Conservation (phyloP, 1,140 invertebrate species). For the Acromyrmex echinatior region DNA sequence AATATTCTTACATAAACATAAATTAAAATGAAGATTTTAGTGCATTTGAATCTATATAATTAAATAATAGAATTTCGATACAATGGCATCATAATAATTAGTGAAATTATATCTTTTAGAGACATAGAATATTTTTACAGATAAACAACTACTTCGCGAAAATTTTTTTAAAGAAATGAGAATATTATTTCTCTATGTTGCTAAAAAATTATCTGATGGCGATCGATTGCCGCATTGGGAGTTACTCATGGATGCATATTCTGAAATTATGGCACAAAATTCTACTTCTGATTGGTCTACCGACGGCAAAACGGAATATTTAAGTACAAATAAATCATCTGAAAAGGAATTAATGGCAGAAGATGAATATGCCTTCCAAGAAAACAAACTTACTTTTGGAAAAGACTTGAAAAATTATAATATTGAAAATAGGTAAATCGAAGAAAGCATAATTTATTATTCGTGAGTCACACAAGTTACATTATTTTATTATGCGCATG, state of each 20-base stretch:
- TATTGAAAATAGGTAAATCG: neutral
- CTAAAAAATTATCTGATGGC: conserved; percentile 50
- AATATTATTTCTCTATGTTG: conserved; percentile 60
- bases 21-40: neutral
- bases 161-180: conserved; percentile 73
- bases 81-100: neutral
- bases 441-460: neutral
- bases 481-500: neutral
- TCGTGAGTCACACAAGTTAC: neutral
- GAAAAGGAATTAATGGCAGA: conserved; percentile 6
- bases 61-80: neutral
- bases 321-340: neutral
- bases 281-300: neutral
- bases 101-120: neutral
- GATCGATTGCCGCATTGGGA: conserved; percentile 72
- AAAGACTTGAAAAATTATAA: neutral
- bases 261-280: conserved; percentile 13
- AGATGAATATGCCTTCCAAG: neutral
- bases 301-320: neutral
- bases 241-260: conserved; percentile 18
- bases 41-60: neutral
- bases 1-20: neutral
- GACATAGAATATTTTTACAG: conserved; percentile 58
- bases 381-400: neutral
- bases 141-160: conserved; percentile 64